Base-by-base conservation (phyloP, 2,113 vertebrate genomes). In the Monopterus albus region DNA sequence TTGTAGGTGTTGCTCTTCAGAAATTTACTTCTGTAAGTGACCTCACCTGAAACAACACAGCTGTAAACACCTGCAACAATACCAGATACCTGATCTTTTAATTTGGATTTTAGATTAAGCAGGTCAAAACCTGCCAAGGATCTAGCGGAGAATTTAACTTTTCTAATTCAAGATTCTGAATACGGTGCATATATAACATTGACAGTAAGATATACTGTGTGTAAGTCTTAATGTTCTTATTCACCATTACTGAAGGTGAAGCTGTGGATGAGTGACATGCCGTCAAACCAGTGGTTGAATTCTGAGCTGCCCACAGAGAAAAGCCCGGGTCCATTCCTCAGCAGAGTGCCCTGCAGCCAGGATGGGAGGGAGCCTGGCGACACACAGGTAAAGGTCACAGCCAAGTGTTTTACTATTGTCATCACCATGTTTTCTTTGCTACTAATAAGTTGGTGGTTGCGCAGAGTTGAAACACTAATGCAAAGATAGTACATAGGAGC, bases 241-340 rank as follows among this genome's bases (percentile, higher is more conserved):
- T 89, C 80, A 98, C 97, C 96, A 2, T 95, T 81, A 83, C 82
- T 87, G 75, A 98, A 95, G 6, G 94, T 93, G 82, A 98, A 99
- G 83, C 94, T 96, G 85, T 98, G 97, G 56, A 99, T 84, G 49
- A 98, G 87, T 0, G 97, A 94, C 91, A 98, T 68, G 63, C 97
- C 97, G 7, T 99, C 97, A 25, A 99, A 98, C 97, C 97, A 98
- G 75, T 99, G 97, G 90, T 96, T 97, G 85, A 97, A 99, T 4
- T 75, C 78, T 0, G 81, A 93, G 20, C 93, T 88, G 2, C 97
- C 97, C 18, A 98, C 73, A 0, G 89, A 94, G 85, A 98, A 97
- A 56, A 95, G 94, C 1, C 96, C 97, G 0, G 97, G 96, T 1
- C 97, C 97, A 3, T 97, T 98, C 45, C 97, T 93, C 18, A 99